A percentile compares a stretch with the other conserved stretches of the same genome.
phyloP scores from a whole-genome alignment of 2,888 invertebrate species.

The Serrognathus titanus region DNA sequence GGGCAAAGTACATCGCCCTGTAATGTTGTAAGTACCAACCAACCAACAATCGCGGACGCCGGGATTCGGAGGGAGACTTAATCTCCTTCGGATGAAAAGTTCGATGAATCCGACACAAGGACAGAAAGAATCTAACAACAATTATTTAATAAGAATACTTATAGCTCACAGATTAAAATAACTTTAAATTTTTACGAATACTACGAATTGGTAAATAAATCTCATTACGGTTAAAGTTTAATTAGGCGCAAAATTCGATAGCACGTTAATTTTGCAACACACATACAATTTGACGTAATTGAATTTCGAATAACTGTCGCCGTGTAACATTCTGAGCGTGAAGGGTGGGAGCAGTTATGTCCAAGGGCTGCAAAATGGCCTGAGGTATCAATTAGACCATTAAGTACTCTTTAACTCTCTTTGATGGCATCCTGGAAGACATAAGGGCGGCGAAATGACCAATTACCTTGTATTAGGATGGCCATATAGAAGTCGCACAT shows the following conservation, averaged over 20 bases:
- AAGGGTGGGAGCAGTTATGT: slow-evolving; percentile 8
- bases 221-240: too few relatives aligned
- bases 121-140: too few relatives aligned
- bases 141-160: too few relatives aligned
- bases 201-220: too few relatives aligned
- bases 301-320: neutral
- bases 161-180: too few relatives aligned
- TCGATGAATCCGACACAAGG: too few relatives aligned
- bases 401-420: slow-evolving; percentile 30
- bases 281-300: neutral
- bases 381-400: slow-evolving; percentile 32
- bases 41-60: too few relatives aligned
- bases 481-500: slow-evolving; percentile 16
- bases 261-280: neutral
- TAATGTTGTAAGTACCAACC: too few relatives aligned
- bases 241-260: too few relatives aligned
- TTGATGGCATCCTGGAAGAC: slow-evolving; percentile 24
- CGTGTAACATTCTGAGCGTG: neutral
- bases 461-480: slow-evolving; percentile 20
- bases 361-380: slow-evolving; percentile 26
- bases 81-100: too few relatives aligned
- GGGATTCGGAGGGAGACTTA: too few relatives aligned
- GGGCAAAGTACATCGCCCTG: slow-evolving; percentile 7
- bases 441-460: slow-evolving; percentile 22
- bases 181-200: too few relatives aligned